These are phyloP conservation scores for Maniola hyperantus DNA, from an alignment of 2,888 invertebrate species.

Conservation along the genomic window DNA sequence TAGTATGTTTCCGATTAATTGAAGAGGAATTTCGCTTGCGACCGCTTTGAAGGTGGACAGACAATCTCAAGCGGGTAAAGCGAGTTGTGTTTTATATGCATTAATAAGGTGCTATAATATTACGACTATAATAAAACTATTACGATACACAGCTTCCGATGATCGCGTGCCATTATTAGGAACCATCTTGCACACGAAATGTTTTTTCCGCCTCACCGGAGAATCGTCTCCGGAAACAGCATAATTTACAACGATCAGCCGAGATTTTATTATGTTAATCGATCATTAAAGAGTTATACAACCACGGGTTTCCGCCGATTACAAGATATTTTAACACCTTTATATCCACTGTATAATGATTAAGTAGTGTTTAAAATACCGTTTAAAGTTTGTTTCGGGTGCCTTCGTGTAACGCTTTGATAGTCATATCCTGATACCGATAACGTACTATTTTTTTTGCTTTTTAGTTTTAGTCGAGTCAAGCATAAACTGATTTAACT, in stretches of 20 bases:
- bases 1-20: no score
- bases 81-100: background rate
- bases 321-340: slow-evolving; percentile 35
- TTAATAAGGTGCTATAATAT: slow-evolving; percentile 31
- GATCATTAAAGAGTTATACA: slow-evolving; percentile 25
- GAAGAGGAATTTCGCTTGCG: no score
- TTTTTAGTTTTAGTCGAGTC: background rate
- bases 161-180: slow-evolving; percentile 53
- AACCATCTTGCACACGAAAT: slow-evolving; percentile 57
- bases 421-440: background rate
- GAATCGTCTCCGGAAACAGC: slow-evolving; percentile 56
- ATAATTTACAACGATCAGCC: slow-evolving; percentile 49
- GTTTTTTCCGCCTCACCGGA: slow-evolving; percentile 44
- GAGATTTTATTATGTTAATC: slow-evolving; percentile 47
- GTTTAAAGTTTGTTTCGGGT: background rate
- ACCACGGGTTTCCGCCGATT: slow-evolving; percentile 40
- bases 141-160: slow-evolving; percentile 54
- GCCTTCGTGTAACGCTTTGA: background rate
- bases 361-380: background rate
- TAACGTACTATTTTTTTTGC: background rate
- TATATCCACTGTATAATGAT: slow-evolving; percentile 28
- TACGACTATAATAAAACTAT: slow-evolving; percentile 10
- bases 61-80: no score
- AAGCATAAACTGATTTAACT: no score
- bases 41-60: no score